Percentiles rank a stretch among this genome's conserved stretches.
phyloP scores from a whole-genome alignment of 2,113 vertebrate species.

The Pogona vitticeps region DNA sequence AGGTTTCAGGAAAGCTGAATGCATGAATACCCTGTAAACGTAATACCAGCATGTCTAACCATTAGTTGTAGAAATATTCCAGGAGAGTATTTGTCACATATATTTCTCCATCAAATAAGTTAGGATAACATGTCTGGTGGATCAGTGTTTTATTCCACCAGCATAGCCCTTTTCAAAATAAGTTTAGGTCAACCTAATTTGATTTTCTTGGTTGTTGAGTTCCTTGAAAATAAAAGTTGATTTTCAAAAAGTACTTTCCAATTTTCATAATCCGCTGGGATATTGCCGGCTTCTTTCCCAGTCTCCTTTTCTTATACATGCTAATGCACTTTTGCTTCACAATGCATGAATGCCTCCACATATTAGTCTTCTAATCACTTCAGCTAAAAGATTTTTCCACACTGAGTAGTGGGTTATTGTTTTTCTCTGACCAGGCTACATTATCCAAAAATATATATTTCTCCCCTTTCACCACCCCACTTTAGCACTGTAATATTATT shows the following conservation, averaged over 20 bases:
- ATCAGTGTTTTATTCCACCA: conserved; percentile 18
- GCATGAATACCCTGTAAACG: conserved; percentile 51
- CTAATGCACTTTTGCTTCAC: conserved; percentile 13
- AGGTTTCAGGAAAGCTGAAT: conserved; percentile 56
- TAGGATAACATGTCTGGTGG: neutral
- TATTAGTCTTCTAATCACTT: neutral
- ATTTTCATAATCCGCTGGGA: neutral
- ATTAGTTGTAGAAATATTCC: conserved; percentile 42
- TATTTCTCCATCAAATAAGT: conserved; percentile 41
- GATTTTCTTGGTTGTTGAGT: conserved; percentile 41
- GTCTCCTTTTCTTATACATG: conserved; percentile 1
- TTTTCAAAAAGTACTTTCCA: conserved; percentile 10
- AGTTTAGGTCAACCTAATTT: conserved; percentile 48
- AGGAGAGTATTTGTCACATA: neutral
- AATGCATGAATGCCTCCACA: conserved; percentile 18
- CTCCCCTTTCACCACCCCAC: too few species aligned
- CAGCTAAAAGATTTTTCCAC: conserved; percentile 17
- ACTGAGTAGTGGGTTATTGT: neutral
- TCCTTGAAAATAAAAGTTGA: conserved; percentile 37
- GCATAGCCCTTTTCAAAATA: conserved; percentile 44
- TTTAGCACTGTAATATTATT: conserved; percentile 18
- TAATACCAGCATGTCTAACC: conserved; percentile 22
- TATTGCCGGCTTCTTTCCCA: conserved; percentile 25
- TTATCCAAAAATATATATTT: neutral
- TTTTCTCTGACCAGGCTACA: conserved; percentile 5